Conservation (phyloP, 2,113 vertebrate genomes). For the Thamnaconus septentrionalis region DNA sequence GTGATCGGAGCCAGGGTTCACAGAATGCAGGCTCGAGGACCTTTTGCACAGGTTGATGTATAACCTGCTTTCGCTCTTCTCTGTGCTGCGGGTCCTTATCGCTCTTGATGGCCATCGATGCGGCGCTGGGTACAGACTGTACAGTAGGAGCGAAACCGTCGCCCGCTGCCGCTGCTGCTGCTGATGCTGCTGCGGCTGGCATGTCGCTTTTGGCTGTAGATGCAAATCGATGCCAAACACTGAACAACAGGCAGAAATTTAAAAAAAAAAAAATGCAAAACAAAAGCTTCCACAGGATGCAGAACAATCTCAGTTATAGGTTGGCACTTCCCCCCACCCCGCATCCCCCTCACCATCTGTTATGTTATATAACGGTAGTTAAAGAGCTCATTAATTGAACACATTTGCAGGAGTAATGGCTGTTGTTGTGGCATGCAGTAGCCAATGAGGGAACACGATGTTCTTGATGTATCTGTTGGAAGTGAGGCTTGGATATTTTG, state of each 20-base stretch:
- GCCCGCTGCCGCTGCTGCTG: background rate
- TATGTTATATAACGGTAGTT: slow-evolving; percentile 21
- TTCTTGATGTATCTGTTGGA: slow-evolving; percentile 50
- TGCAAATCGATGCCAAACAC: background rate
- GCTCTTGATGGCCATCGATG: background rate
- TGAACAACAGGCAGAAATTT: too few relatives aligned
- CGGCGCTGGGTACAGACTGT: slow-evolving; percentile 2
- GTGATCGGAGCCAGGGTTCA: too few relatives aligned
- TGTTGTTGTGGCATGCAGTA: slow-evolving; percentile 14
- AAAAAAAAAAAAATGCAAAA: background rate
- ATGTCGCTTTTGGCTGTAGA: background rate
- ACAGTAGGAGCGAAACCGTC: slow-evolving; percentile 9
- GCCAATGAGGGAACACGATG: slow-evolving; percentile 31
- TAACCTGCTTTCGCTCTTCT: slow-evolving; percentile 43
- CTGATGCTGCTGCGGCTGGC: background rate
- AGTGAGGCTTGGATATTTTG: slow-evolving; percentile 2
- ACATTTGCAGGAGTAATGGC: slow-evolving; percentile 3
- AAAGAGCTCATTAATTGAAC: slow-evolving; percentile 24
- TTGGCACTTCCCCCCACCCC: background rate
- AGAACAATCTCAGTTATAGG: background rate
- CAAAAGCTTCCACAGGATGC: too few relatives aligned
- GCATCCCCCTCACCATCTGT: slow-evolving; percentile 11
- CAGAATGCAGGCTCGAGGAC: background rate
- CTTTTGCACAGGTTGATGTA: slow-evolving; percentile 41
- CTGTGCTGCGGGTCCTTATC: slow-evolving; percentile 20